Conservation (phyloP, 2,888 invertebrate species). For the Hoplodrina ambigua region DNA sequence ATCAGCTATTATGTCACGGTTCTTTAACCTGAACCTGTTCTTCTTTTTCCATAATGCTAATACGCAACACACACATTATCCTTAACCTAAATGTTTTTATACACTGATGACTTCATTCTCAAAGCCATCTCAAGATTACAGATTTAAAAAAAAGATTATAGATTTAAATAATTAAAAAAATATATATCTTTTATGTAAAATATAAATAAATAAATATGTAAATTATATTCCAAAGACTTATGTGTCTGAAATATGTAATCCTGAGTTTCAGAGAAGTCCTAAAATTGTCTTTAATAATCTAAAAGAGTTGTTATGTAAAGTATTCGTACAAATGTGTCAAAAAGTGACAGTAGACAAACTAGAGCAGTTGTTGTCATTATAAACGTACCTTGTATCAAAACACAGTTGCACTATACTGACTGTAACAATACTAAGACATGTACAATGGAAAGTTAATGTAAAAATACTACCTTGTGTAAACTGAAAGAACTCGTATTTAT, state of each 20-base stretch:
- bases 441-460: constrained; percentile 20
- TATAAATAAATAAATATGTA: too few relatives aligned
- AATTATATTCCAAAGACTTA: too few relatives aligned
- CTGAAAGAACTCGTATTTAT: constrained; percentile 38
- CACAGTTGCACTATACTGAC: not conserved
- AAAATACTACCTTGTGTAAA: constrained; percentile 1
- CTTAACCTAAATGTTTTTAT: constrained; percentile 2
- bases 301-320: too few relatives aligned
- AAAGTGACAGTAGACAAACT: too few relatives aligned
- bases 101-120: constrained; percentile 10
- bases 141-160: too few relatives aligned
- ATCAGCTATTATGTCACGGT: not conserved
- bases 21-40: not conserved
- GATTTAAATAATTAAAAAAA: too few relatives aligned
- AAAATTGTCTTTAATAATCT: too few relatives aligned
- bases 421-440: constrained; percentile 1
- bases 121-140: not conserved
- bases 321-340: too few relatives aligned
- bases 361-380: not conserved
- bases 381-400: constrained; percentile 29
- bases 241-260: too few relatives aligned
- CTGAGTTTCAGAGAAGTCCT: too few relatives aligned
- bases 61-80: constrained; percentile 6
- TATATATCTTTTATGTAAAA: not conserved
- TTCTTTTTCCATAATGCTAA: too few relatives aligned